Percentiles rank a stretch among this genome's conserved stretches.
Evolutionary conservation across 2,797 vertebrate genomes (phyloP).

Genomic region (Neosalanx taihuensis): DNA sequence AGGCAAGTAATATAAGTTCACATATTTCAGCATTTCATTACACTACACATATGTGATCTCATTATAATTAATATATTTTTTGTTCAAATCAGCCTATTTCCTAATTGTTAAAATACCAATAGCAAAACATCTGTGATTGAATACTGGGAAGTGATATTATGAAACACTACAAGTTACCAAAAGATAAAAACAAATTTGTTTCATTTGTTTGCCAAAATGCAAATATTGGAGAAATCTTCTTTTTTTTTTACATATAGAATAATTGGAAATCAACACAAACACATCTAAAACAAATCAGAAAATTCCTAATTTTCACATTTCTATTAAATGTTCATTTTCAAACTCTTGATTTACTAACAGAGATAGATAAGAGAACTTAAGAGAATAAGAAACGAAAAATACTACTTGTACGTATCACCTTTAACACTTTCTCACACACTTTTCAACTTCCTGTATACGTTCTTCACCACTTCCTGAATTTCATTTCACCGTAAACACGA

Average conservation of each 20-base stretch:
- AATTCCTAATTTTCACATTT: conserved; percentile 10
- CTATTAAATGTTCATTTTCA: conserved; percentile 27
- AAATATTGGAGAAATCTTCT: not conserved
- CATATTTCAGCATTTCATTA: conserved; percentile 33
- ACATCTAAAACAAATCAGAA: conserved; percentile 32
- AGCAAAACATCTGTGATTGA: conserved; percentile 25
- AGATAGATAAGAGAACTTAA: conserved; percentile 19
- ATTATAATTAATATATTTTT: conserved; percentile 17
- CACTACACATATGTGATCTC: conserved; percentile 35
- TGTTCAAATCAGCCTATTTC: conserved; percentile 22
- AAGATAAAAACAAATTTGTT: no score
- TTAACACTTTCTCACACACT: conserved; percentile 59
- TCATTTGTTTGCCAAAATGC: conserved; percentile 2
- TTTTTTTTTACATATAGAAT: not conserved
- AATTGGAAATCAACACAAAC: conserved; percentile 24
- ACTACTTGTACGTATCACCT: conserved; percentile 52
- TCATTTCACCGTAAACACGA: conserved; percentile 35
- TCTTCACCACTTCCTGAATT: conserved; percentile 61
- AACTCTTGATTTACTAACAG: conserved; percentile 21
- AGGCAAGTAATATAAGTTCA: conserved; percentile 32
- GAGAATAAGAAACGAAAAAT: conserved; percentile 14
- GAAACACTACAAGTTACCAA: conserved; percentile 25
- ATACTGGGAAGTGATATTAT: conserved; percentile 16
- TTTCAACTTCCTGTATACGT: conserved; percentile 64
- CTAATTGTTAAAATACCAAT: conserved; percentile 30